Evolutionary conservation across 2,113 vertebrate species (phyloP).

Genomic region (Rhodinocichla rosea): DNA sequence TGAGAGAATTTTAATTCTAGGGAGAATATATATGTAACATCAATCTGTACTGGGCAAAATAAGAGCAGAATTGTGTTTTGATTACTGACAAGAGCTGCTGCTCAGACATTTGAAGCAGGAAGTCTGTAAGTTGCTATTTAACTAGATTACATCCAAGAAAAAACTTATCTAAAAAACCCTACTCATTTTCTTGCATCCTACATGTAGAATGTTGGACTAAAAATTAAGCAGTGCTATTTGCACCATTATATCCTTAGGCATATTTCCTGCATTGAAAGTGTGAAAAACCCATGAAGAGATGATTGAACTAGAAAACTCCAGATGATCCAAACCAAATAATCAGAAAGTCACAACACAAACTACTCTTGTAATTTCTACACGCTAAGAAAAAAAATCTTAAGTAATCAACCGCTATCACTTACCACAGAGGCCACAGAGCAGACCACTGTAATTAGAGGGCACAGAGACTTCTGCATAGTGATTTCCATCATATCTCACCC

Average conservation of each 20-base stretch:
- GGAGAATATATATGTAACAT: neutral
- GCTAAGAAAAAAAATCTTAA: neutral
- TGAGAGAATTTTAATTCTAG: neutral
- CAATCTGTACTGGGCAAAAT: neutral
- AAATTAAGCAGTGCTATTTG: neutral
- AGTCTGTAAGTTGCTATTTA: neutral
- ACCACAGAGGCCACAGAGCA: slow-evolving; percentile 90
- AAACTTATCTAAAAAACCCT: neutral
- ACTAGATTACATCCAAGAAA: neutral
- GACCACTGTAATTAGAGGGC: slow-evolving; percentile 72
- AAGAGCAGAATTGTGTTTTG: neutral
- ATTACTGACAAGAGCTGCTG: neutral
- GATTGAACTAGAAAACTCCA: neutral
- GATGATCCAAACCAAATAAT: neutral
- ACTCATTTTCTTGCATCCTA: neutral
- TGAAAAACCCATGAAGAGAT: neutral
- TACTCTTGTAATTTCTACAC: neutral
- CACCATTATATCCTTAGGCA: neutral
- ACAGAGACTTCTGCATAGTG: slow-evolving; percentile 85
- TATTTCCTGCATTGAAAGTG: neutral
- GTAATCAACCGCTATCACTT: neutral
- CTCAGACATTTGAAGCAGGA: neutral
- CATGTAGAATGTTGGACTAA: neutral
- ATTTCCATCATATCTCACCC: slow-evolving; percentile 85
- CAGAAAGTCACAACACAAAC: neutral